A percentile compares a stretch with the other conserved stretches of the same genome.
Conservation (phyloP, 2,113 vertebrate genomes). For the Naja naja region DNA sequence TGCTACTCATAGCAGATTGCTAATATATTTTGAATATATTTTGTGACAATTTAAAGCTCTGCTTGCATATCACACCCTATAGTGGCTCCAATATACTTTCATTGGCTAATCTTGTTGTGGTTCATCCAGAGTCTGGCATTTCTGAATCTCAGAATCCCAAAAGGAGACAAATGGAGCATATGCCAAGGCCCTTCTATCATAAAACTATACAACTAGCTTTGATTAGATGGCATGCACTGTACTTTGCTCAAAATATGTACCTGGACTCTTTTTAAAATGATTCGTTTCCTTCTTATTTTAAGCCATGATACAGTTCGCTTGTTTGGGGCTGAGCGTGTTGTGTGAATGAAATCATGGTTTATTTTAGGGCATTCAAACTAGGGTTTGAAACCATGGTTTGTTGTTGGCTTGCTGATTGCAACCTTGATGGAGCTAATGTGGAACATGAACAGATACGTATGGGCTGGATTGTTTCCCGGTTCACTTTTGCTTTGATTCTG, state of each 20-base stretch:
- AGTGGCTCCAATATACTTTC: constrained; percentile 42
- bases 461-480: neutral
- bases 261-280: neutral
- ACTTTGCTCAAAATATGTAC: neutral
- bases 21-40: constrained; percentile 49
- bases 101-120: constrained; percentile 21
- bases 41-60: constrained; percentile 40
- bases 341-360: neutral
- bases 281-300: neutral
- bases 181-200: neutral
- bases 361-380: neutral
- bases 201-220: neutral
- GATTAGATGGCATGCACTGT: neutral
- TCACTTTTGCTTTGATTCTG: neutral
- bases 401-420: neutral
- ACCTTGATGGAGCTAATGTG: neutral
- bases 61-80: constrained; percentile 48
- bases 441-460: neutral
- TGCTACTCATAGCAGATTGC: constrained; percentile 47
- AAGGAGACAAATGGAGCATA: neutral
- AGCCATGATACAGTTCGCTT: neutral
- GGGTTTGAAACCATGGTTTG: neutral
- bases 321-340: neutral
- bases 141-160: neutral
- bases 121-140: neutral